These are phyloP conservation scores for Corynorhinus townsendii DNA, from an alignment of 2,113 vertebrate species.

Conservation along the genomic window DNA sequence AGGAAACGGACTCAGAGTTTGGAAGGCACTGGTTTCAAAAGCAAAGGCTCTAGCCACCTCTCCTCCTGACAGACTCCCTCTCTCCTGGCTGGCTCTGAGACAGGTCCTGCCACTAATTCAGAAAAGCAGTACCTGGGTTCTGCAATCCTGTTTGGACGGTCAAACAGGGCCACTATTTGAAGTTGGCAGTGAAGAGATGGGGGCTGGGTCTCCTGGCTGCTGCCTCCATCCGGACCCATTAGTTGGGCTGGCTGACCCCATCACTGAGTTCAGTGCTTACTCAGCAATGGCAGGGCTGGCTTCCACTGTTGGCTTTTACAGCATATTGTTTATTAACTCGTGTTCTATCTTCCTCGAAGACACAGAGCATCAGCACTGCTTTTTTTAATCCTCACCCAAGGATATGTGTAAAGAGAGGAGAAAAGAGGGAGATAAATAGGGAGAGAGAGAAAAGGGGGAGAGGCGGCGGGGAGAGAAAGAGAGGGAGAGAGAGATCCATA, in stretches of 20 bases:
- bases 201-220: neutral
- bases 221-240: neutral
- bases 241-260: neutral
- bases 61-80: neutral
- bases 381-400: neutral
- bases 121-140: neutral
- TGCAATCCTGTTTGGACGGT: conserved; percentile 16
- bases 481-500: too few relatives aligned
- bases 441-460: too few relatives aligned
- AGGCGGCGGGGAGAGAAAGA: too few relatives aligned
- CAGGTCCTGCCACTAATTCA: neutral
- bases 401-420: neutral
- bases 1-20: neutral
- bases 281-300: neutral
- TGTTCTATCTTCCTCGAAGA: neutral
- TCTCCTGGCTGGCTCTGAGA: neutral
- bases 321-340: conserved; percentile 28
- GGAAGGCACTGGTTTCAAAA: neutral
- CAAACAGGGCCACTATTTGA: neutral
- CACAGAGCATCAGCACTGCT: neutral
- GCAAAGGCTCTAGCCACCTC: neutral
- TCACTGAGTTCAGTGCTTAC: neutral
- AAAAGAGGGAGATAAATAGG: too few relatives aligned
- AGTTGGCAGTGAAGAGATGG: neutral
- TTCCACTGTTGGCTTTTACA: neutral